Conservation (phyloP, 2,113 vertebrate species). For the western clawed frog (Xenopus tropicalis) region UCB_Xtro_10.0 CM004445.2:95135501-95136000, state of each 20-base stretch:
- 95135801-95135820: neutral
- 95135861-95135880: neutral
- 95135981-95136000: neutral
- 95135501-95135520: no score
- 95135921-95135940: neutral
- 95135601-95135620: conserved; percentile 8
- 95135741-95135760: neutral
- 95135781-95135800: neutral
- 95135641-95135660: neutral
- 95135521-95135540: no score
- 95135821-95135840: neutral
- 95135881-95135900: neutral
- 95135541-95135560: no score
- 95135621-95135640: conserved; percentile 7
- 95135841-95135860: neutral
- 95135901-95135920: neutral
- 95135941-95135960: neutral
- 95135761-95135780: neutral
- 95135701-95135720: neutral
- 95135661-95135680: conserved; percentile 1
- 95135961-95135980: neutral
- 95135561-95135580: no score
- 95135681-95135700: neutral
- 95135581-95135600: neutral
- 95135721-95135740: neutral